Base-by-base conservation (phyloP, 2,888 invertebrate genomes). In the Leucophenga maculata region DNA sequence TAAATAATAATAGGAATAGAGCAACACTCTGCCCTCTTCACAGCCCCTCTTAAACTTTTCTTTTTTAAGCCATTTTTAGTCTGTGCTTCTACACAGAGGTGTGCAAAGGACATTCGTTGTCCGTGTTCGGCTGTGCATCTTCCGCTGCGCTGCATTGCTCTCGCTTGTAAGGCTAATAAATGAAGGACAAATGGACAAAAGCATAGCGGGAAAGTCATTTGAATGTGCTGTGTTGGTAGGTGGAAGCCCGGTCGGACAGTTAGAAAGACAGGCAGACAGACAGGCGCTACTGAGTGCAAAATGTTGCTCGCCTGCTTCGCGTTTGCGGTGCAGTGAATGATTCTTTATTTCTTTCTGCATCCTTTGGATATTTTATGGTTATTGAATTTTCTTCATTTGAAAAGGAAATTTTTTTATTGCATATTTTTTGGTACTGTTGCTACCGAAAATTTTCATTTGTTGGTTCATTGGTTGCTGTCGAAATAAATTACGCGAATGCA, bases 1-100 rank as follows among this genome's bases (percentile, higher is more conserved):
- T 70, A 70, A 70, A 70, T 67, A 70, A 67, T 64, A 65, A 70
- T 62, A 69, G 39, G 26, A 48, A 22, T 18, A 48, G 44, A 11
- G 46, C 48, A 48, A 22, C 57, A 39, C 39, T 11, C 26, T 26
- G 6, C 31, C 31, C 22, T n/a, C 11, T 26, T 57, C 57, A 26
- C 14, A 3, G 57, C 57, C 31, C 18, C 14, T 57, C n/a, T 57
- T 22, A 14, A 14, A n/a, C 26, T 52, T 6, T 48, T 26, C 11
- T 52, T 31, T n/a, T 48, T 22, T 31, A 14, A 50, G 65, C 4
- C 22, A 46, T 13, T 22, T 13, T 46, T 20, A 55, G 26, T 55
- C 50, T 50, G n/a, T n/a, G 16, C 18, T 14, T 57, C 18, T 20
- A n/a, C 26, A 26, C 11, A 26, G 26, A 57, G 57, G 57, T 57